Evolutionary conservation across 2,888 invertebrate species (phyloP).

Genomic region (Oconnorella tubifera): DNA sequence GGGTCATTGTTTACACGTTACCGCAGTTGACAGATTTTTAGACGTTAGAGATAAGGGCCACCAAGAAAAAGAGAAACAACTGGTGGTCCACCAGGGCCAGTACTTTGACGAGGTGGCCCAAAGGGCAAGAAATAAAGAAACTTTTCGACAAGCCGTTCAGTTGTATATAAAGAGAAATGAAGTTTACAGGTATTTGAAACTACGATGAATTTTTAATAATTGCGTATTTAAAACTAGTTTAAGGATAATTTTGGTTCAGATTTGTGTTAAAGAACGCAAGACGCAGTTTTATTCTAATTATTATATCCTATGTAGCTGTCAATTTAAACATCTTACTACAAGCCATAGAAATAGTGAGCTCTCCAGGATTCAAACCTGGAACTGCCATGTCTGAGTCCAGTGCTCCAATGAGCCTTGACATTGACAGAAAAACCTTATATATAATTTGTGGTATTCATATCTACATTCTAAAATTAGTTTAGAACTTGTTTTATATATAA

Average conservation of each 20-base stretch:
- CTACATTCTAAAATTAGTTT: too few species aligned
- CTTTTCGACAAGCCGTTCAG: conserved; percentile 42
- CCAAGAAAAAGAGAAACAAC: conserved; percentile 28
- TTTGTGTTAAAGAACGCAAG: too few species aligned
- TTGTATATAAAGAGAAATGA: conserved; percentile 24
- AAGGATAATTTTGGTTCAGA: too few species aligned
- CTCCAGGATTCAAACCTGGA: too few species aligned
- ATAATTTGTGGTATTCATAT: too few species aligned
- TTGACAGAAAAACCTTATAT: too few species aligned
- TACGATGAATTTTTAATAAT: conserved; percentile 2
- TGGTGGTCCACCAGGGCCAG: conserved; percentile 27
- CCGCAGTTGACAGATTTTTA: conserved; percentile 16
- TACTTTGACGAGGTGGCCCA: conserved; percentile 31
- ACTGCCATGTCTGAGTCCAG: too few species aligned
- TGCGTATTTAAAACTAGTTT: background rate
- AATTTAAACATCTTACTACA: background rate
- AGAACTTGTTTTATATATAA: too few species aligned
- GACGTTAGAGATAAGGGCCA: conserved; percentile 31
- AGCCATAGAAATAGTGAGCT: background rate
- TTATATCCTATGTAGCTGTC: background rate
- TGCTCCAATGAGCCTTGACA: too few species aligned
- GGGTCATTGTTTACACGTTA: conserved; percentile 4
- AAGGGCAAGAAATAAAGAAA: conserved; percentile 38
- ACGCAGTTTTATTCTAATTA: background rate
- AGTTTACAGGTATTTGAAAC: conserved; percentile 53